Base-by-base conservation (phyloP, 2,797 vertebrate species). In the Borostomias antarcticus region DNA sequence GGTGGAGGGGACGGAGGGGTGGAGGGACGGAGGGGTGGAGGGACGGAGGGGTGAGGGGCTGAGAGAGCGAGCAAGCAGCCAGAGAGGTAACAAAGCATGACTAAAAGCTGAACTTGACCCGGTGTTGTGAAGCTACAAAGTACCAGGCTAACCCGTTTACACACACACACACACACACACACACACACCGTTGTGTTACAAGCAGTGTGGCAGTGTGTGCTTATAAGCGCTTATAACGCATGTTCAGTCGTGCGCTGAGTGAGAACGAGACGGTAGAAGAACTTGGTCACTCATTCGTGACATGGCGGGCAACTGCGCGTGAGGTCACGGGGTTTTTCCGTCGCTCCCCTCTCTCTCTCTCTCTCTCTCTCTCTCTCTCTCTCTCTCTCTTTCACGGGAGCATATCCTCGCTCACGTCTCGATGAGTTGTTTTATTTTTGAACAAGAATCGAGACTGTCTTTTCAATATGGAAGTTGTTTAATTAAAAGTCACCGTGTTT, bases 81-180 rank as follows among this genome's bases (percentile, higher is more conserved):
- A 68, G 3, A 48, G 56, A 76, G 64, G 72, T 77, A 86, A 82
- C 86, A 89, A 87, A 87, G 82, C 85, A 83, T 82, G 85, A 81
- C 81, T 82, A 85, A 88, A 86, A 86, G 82, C 82, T 87, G 82
- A 89, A 89, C 86, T 87, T 89, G 85, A 88, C 83, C 69, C 62
- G 64, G 29, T 63, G 60, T 45, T 59, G 52, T 57, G 47, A 21
- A 53, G 45, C 69, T 69, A 74, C 71, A 76, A 81, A 74, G 77
- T 17, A 64, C 40, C 58, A 60, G 63, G 40, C 70, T 75, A 82
- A 85, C 62, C 17, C 33, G 66, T 74, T 84, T 74, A 69, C 28
- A 58, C n/a, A 62, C 50, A 53, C 23, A 63, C 68, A 57, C 51
- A 40, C 50, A 30, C 47, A 37, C 8, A 11, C 62, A 43, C 19